These are phyloP conservation scores for Cephus cinctus DNA, from an alignment of 1,140 invertebrate genomes.

Conservation along the genomic window DNA sequence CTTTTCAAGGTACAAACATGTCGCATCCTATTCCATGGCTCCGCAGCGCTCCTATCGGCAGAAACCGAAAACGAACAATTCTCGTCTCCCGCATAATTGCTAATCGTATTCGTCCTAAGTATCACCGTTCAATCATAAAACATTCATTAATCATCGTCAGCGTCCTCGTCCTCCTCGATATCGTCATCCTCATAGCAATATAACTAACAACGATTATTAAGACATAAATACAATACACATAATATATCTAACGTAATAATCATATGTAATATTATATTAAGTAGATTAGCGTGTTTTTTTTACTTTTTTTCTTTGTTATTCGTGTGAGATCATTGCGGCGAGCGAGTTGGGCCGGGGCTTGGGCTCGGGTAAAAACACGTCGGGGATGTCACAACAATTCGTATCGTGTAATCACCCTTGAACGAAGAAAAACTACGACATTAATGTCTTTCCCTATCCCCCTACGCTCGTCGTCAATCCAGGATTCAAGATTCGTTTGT, in stretches of 20 bases:
- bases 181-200: constrained; percentile 37
- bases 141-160: neutral
- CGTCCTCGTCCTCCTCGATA: constrained; percentile 4
- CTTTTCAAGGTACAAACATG: no score
- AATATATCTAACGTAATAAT: constrained; percentile 49
- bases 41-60: no score
- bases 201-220: constrained; percentile 54
- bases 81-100: no score
- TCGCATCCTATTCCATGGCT: no score
- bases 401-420: no score
- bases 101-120: neutral
- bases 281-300: constrained; percentile 42
- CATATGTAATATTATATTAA: constrained; percentile 48
- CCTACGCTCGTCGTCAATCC: no score
- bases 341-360: constrained; percentile 18
- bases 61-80: no score
- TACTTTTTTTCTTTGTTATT: constrained; percentile 16
- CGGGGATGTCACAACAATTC: no score
- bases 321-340: constrained; percentile 19
- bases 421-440: no score
- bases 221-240: constrained; percentile 52
- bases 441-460: no score
- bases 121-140: neutral
- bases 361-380: no score
- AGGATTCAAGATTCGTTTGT: no score